Percentiles rank a stretch among this genome's conserved stretches.
Evolutionary conservation across 2,113 vertebrate species (phyloP).

Genomic region (Tautogolabrus adspersus): DNA sequence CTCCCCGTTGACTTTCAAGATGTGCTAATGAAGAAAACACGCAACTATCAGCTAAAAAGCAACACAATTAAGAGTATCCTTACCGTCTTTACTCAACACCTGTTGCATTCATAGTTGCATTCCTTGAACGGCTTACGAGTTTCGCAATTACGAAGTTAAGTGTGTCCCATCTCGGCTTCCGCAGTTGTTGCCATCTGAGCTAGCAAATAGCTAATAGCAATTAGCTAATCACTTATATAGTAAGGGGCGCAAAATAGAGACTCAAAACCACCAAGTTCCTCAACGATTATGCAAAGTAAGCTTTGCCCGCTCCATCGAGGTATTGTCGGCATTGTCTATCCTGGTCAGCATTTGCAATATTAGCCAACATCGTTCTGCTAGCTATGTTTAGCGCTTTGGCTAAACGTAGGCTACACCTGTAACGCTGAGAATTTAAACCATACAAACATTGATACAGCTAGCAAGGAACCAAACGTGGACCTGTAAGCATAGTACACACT

Average conservation of each 20-base stretch:
- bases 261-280: background rate
- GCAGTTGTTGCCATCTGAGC: background rate
- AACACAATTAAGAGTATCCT: background rate
- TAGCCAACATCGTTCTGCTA: background rate
- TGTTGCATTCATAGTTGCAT: background rate
- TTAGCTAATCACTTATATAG: background rate
- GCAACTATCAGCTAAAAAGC: background rate
- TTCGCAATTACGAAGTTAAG: background rate
- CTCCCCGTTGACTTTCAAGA: too few species aligned
- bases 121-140: too few species aligned
- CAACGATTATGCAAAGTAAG: slow-evolving; percentile 8
- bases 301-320: background rate
- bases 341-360: background rate
- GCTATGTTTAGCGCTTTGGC: background rate
- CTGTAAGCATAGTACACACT: background rate
- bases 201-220: background rate
- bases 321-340: background rate
- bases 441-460: background rate
- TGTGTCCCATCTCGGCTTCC: slow-evolving; percentile 24
- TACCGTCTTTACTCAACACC: background rate
- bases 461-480: background rate
- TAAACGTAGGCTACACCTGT: too few species aligned
- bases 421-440: too few species aligned
- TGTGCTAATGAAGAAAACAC: background rate
- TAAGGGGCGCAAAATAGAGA: background rate